Base-by-base conservation (phyloP, 2,113 vertebrate genomes). In the Pipa parva region DNA sequence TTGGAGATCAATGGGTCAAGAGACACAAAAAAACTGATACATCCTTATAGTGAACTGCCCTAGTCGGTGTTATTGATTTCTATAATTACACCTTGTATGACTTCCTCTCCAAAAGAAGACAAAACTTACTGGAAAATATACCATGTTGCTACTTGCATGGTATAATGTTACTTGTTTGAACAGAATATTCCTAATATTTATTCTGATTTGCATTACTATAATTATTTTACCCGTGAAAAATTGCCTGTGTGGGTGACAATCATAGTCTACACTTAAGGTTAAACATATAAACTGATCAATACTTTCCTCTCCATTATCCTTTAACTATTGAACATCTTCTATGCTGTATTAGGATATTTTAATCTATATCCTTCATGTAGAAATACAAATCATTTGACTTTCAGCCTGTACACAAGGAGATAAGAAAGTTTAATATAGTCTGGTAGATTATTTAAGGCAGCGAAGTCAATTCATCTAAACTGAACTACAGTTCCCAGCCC, bases 81-180 rank as follows among this genome's bases (percentile, higher is more conserved):
- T 29, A 33, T 59, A 69, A 69, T 69, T 60, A 69, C n/a, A 60
- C 65, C 29, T 31, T 27, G 39, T 59, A 59, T 68, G 56, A 68
- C 64, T 68, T 68, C 64, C 64, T 68, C n/a, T 68, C 15, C 64
- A 20, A 29, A 25, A 7, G 46, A 4, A 49, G 25, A n/a, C 28
- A 17, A 49, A 25, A 39, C 33, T 68, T 68, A 55, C 56, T 49
- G 65, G 45, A 68, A 68, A 42, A 18, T 21, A 37, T 24, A 49
- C 18, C 21, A 49, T 13, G 22, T 49, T 49, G 39, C 39, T n/a
- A 17, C 46, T 3, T 24, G 21, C 46, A 22, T n/a, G n/a, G 9
- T 24, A 21, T 49, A 21, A 22, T 8, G 22, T 24, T 49, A 49
- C 46, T 49, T 18, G 18, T 12, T 21, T 49, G 9, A 49, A 49